Evolutionary conservation across 2,113 vertebrate species (phyloP), one percentile per base, ranked within the genome.

Genomic region (Neolamprologus devosi): DNA sequence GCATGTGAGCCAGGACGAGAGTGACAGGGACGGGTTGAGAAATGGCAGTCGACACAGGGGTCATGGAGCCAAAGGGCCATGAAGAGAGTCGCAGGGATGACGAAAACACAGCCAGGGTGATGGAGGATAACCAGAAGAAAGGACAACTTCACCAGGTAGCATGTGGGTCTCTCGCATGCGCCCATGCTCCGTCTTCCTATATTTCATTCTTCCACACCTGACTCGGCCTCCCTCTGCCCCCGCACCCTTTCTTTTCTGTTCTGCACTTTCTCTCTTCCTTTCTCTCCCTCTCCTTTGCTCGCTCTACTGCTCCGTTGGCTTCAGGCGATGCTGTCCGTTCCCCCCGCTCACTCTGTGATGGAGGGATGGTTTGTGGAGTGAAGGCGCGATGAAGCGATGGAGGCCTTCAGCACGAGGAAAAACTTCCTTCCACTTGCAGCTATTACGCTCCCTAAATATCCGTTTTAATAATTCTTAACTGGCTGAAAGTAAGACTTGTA

Each of bases 341-440:
- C 92, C 89, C 93, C 93, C 91, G 73, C 93, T 94, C 92, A 86
- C 93, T 89, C 92, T 84, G 91, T 95, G 94, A 95, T 94, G 95
- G 93, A 94, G 93, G 91, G 87, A 89, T 86, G 86, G 89, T 92
- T 91, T 79, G 91, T 84, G 89, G 89, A 93, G 86, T 91, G 90
- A 94, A 88, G 88, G 90, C 54, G 93, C 87, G 75, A 63, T 92
- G 94, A 84, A 95, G 93, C 91, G 63, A 85, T 86, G 87, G 91
- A 93, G 92, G 83, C 89, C 90, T 88, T 87, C 73, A 68, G 78
- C 30, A n/a, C 40, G 6, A n/a, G 49, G 85, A 82, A 83, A 88
- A 75, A 8, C 75, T 83, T 30, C 51, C 73, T 26, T 90, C 82
- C 7, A 33, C 60, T 68, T 63, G 40, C 81, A 14, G 82, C 65